Evolutionary conservation across 92 coral and sea anemone species (phyloP).

Genomic region (Phenganax stokvisi): DNA sequence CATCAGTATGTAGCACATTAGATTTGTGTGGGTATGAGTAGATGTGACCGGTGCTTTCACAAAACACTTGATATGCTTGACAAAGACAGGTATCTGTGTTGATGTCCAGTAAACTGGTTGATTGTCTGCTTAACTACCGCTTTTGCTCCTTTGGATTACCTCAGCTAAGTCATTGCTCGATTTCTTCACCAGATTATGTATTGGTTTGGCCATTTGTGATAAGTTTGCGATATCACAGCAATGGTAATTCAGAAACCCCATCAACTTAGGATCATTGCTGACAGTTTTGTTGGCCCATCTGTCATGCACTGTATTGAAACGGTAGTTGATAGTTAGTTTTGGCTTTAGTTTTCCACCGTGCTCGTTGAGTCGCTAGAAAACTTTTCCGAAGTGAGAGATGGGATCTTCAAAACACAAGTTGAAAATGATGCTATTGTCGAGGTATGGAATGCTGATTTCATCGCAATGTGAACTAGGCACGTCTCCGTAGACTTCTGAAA

Average conservation of each 20-base stretch:
- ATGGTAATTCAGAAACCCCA: not conserved
- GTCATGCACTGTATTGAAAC: not conserved
- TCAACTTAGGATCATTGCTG: not conserved
- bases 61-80: not conserved
- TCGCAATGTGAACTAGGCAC: too few relatives aligned
- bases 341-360: too few relatives aligned
- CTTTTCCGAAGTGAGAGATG: too few relatives aligned
- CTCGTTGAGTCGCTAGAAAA: too few relatives aligned
- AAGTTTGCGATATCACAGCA: not conserved
- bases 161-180: not conserved
- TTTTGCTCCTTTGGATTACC: not conserved
- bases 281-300: not conserved
- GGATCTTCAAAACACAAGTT: too few relatives aligned
- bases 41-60: not conserved
- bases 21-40: not conserved
- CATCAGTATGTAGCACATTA: not conserved
- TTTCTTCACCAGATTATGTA: not conserved
- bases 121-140: not conserved
- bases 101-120: too few relatives aligned
- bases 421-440: too few relatives aligned
- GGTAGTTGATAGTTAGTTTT: too few relatives aligned
- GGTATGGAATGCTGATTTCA: too few relatives aligned
- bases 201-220: slow-evolving; percentile 9
- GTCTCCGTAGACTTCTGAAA: too few relatives aligned
- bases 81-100: not conserved